Evolutionary conservation across 2,888 invertebrate species (phyloP), one percentile per base, ranked within the genome.

Genomic region (Cerceris rybyensis): DNA sequence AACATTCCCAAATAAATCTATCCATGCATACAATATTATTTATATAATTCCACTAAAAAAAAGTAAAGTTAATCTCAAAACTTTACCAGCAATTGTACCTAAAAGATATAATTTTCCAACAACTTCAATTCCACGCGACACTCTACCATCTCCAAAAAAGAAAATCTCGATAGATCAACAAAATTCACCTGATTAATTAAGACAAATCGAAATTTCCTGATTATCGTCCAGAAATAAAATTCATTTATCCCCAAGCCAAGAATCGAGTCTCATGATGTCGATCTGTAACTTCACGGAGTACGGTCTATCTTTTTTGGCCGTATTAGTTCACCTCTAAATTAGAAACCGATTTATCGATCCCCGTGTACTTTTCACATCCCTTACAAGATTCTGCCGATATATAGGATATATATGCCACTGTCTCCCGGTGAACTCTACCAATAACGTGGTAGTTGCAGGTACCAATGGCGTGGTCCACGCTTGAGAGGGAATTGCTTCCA

Each of bases 401-500:
- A 43, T 63, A 28, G 28, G 28, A 28, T 28, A 28, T 67, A 60
- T 49, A 60, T 43, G 60, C 67, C 71, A 17, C 50, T 72, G 76
- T 71, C 76, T 78, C 54, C 69, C 57, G 71, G 79, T 64, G 55
- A 72, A 52, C 68, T 64, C 67, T 63, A 81, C 73, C 70, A 64
- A 77, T 78, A 80, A 83, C 70, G 80, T 55, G 73, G 70, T 67
- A 68, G 77, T 75, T 71, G 66, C 61, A 68, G 66, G 69, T 68
- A 76, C 42, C 52, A 69, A 43, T 69, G 68, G 28, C 41, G 7
- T 70, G 70, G 73, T 57, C 68, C 76, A 76, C 60, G 71, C 72
- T 73, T 61, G 72, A 70, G 75, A 67, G 78, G 52, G 78, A 80
- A 84, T 84, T 84, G 84, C 82, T 82, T 81, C 85, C 84, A 84